Base-by-base conservation (phyloP, 2,113 vertebrate species). In the Xenus cinereus region DNA sequence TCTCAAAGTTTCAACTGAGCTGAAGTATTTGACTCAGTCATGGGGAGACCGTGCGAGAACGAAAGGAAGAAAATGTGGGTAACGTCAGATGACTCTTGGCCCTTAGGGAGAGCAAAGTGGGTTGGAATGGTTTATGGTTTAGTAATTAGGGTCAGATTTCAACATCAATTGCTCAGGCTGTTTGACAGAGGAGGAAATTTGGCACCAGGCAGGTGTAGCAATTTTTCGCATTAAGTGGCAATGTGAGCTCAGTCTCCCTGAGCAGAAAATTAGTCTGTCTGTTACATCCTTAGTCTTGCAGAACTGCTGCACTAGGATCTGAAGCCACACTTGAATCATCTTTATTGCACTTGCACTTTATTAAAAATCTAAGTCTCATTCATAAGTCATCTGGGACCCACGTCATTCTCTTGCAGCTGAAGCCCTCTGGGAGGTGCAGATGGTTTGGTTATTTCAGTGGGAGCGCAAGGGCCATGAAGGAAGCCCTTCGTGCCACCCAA, bases 381-480 rank as follows among this genome's bases (percentile, higher is more conserved):
- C 20, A 5, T 4, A 53, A 27, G n/a, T 72, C 12, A 13, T 56
- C 8, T 46, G 22, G 28, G 80, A 75, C 33, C 17, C 1, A 0
- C 5, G 14, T 63, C 57, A 26, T 54, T n/a, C 30, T 59, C 23
- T 33, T 23, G 62, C 46, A 63, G 33, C 45, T 39, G 35, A 60
- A 72, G 35, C 8, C 15, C 37, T 54, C n/a, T 9, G 59, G n/a
- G 51, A 75, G 39, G 27, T 43, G 33, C 35, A 69, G 39, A 23
- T 43, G 45, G n/a, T 63, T 14, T 72, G 50, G 18, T 45, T 76
- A 4, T 37, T 51, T 51, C 6, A 12, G 6, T 9, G 26, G 64
- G 22, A 73, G 30, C 4, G 3, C 28, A 54, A 71, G 10, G 32
- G 18, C 27, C 17, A 15, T 0, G 0, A 12, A 59, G 9, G 32